phyloP scores from a whole-genome alignment of 2,113 vertebrate genomes.

The Psophia crepitans region DNA sequence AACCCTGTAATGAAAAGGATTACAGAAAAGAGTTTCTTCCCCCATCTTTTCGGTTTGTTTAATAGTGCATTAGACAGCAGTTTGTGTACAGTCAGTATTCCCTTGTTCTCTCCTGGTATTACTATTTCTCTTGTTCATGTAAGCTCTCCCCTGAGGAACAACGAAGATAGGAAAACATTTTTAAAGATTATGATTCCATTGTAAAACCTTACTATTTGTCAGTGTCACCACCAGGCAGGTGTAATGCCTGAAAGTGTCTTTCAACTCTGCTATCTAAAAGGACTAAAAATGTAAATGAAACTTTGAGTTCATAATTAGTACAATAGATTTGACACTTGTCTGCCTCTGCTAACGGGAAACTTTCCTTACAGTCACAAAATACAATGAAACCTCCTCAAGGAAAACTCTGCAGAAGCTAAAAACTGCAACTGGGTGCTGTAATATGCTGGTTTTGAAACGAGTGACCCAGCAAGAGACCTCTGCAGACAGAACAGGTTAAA shows the following conservation, averaged over 20 bases:
- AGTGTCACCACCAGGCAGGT: constrained; percentile 40
- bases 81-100: background rate
- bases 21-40: background rate
- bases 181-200: constrained; percentile 38
- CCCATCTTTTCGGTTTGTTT: background rate
- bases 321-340: constrained; percentile 25
- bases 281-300: constrained; percentile 38
- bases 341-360: background rate
- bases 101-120: background rate
- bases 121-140: background rate
- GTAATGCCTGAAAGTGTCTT: constrained; percentile 25
- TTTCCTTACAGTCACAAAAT: background rate
- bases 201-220: constrained; percentile 35
- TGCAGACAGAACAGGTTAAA: background rate
- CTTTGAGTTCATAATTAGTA: constrained; percentile 54
- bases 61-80: background rate
- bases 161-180: constrained; percentile 46
- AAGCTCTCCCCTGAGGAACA: constrained; percentile 42
- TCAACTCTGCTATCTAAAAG: constrained; percentile 20
- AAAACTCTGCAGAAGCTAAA: background rate
- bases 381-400: background rate
- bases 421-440: background rate
- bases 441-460: background rate
- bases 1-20: background rate
- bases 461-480: background rate